These are phyloP conservation scores for Microctenopoma lineatum DNA, from an alignment of 2,797 vertebrate genomes.

Conservation along the genomic window DNA sequence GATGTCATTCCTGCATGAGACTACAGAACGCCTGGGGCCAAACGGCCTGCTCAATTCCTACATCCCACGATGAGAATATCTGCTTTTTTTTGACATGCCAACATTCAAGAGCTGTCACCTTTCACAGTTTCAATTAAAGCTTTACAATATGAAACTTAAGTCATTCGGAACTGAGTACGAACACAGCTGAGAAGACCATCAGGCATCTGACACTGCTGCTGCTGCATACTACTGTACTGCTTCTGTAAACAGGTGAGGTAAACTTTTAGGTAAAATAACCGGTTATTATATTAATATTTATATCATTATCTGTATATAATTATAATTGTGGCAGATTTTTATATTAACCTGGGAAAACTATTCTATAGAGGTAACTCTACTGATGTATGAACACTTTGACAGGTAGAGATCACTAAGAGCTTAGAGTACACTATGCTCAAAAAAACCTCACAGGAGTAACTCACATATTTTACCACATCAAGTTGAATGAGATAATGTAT, in stretches of 20 bases:
- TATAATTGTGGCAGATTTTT: background rate
- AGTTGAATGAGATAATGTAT: background rate
- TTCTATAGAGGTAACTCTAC: background rate
- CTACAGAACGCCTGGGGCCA: constrained; percentile 74
- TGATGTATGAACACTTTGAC: background rate
- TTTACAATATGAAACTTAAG: constrained; percentile 2
- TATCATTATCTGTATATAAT: too few relatives aligned
- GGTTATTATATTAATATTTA: too few relatives aligned
- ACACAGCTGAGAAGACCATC: background rate
- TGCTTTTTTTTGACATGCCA: constrained; percentile 32
- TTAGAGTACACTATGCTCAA: background rate
- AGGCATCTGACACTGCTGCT: background rate
- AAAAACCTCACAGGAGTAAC: background rate
- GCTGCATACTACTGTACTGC: too few relatives aligned
- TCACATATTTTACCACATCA: background rate
- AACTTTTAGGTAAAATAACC: background rate
- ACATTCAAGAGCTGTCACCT: constrained; percentile 1
- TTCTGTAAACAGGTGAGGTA: background rate
- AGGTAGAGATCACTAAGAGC: background rate
- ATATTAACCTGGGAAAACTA: background rate
- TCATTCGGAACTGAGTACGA: background rate
- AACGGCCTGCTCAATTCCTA: constrained; percentile 76
- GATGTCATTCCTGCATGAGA: constrained; percentile 84
- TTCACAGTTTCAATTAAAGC: constrained; percentile 1
- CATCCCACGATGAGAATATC: constrained; percentile 54